Evolutionary conservation across 2,888 invertebrate species (phyloP).

Genomic region (Dicyrtomina minuta): DNA sequence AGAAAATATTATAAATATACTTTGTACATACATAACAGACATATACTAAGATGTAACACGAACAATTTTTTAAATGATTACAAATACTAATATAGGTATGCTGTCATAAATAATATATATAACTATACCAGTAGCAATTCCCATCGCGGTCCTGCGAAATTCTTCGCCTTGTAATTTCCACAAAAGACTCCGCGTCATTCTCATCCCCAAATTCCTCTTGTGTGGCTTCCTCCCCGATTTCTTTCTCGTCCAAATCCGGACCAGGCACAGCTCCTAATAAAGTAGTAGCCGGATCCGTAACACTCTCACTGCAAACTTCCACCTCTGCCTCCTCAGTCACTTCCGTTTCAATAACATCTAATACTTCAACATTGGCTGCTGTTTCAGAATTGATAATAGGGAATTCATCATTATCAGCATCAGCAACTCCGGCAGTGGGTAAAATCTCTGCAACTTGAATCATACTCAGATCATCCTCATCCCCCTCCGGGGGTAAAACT

Average conservation of each 20-base stretch:
- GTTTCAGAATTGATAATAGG: slow-evolving; percentile 6
- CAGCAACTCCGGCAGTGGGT: background rate
- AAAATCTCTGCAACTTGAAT: background rate
- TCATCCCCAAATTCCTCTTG: slow-evolving; percentile 37
- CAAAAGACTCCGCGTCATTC: slow-evolving; percentile 39
- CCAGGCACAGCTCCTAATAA: slow-evolving; percentile 19
- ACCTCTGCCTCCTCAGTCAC: slow-evolving; percentile 21
- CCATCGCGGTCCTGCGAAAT: slow-evolving; percentile 55
- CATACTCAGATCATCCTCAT: background rate
- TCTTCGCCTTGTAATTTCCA: slow-evolving; percentile 51
- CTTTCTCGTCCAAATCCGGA: slow-evolving; percentile 33
- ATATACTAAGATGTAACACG: no score
- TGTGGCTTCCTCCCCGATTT: slow-evolving; percentile 35
- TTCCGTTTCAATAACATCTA: slow-evolving; percentile 26
- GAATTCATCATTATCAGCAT: background rate
- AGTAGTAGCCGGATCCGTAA: slow-evolving; percentile 11
- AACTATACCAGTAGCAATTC: slow-evolving; percentile 56
- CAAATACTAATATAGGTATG: no score
- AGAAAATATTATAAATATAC: no score
- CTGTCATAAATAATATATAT: background rate
- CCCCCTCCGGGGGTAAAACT: background rate
- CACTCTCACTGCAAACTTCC: slow-evolving; percentile 2
- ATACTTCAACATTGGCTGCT: slow-evolving; percentile 9
- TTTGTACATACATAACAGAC: no score
- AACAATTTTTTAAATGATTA: no score